Evolutionary conservation across 2,888 invertebrate genomes (phyloP), one percentile per base, ranked within the genome.

Genomic region (Cosmia pyralina): DNA sequence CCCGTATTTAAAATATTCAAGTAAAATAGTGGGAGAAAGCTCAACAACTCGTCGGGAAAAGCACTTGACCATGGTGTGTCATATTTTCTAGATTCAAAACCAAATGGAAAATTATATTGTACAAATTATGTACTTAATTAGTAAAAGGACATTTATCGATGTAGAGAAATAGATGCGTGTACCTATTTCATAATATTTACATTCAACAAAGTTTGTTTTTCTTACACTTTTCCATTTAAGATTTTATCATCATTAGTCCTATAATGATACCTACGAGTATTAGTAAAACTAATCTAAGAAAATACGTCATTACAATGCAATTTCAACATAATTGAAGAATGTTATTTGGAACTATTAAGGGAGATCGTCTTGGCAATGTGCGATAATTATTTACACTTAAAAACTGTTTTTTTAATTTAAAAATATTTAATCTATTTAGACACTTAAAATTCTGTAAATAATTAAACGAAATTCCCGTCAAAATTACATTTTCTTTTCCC

Each of bases 401-500:
- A 34, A n/a, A n/a, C n/a, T n/a, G n/a, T n/a, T n/a, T n/a, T n/a
- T n/a, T n/a, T n/a, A n/a, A n/a, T n/a, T n/a, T n/a, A n/a, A n/a
- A 50, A 19, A 46, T 17, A 38, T n/a, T 17, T 4, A 0, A 1
- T 11, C 8, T 22, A 52, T 22, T 0, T 50, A 41, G 17, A 22
- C 11, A 53, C 41, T 5, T 60, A 41, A 19, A 60, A 19, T 17
- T 7, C 19, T 11, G 11, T 10, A 19, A 50, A 15, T 34, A 46
- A 48, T 53, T n/a, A 22, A 48, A 34, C 6, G 0, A 64, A 63
- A 28, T 13, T 38, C 3, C 17, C 28, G 7, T 28, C n/a, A 17
- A 72, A 55, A 48, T 48, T 5, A 55, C 15, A 6, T 50, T 63
- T 72, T 66, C 15, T 46, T 66, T 52, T 22, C 13, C 34, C 13